Conservation (phyloP, 2,797 vertebrate genomes). For the Spheniscus humboldti region DNA sequence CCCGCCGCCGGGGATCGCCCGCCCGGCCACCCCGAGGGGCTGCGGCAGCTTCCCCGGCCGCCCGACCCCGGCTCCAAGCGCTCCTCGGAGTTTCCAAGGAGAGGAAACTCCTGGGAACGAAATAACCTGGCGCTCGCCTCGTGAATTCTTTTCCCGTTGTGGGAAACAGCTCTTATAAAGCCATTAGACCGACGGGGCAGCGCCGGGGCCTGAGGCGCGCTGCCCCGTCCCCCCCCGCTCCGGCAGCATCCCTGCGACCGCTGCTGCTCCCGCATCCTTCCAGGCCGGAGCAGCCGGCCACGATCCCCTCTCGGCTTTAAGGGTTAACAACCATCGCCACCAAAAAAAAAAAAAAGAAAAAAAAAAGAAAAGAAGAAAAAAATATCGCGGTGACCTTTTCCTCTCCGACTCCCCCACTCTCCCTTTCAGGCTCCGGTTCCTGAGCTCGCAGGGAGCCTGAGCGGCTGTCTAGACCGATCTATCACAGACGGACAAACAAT, state of each 20-base stretch:
- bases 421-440: constrained; percentile 61
- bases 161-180: constrained; percentile 26
- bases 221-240: not conserved
- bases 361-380: not conserved
- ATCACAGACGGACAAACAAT: constrained; percentile 75
- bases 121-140: constrained; percentile 10
- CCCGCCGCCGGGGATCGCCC: not conserved
- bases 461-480: constrained; percentile 81
- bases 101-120: constrained; percentile 55
- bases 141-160: constrained; percentile 39
- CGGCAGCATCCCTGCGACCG: not conserved
- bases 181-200: not conserved
- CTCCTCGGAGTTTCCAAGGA: constrained; percentile 38
- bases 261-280: not conserved
- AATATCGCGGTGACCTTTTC: constrained; percentile 61
- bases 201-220: not conserved
- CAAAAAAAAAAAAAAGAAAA: not conserved
- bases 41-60: not conserved
- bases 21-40: not conserved
- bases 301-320: not conserved
- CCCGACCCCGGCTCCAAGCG: not conserved
- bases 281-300: not conserved
- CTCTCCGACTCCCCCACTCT: constrained; percentile 48
- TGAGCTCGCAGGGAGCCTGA: constrained; percentile 75
- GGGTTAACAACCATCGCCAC: constrained; percentile 57